These are phyloP conservation scores for Cancer borealis DNA, from an alignment of 2,888 invertebrate species.

Conservation along the genomic window DNA sequence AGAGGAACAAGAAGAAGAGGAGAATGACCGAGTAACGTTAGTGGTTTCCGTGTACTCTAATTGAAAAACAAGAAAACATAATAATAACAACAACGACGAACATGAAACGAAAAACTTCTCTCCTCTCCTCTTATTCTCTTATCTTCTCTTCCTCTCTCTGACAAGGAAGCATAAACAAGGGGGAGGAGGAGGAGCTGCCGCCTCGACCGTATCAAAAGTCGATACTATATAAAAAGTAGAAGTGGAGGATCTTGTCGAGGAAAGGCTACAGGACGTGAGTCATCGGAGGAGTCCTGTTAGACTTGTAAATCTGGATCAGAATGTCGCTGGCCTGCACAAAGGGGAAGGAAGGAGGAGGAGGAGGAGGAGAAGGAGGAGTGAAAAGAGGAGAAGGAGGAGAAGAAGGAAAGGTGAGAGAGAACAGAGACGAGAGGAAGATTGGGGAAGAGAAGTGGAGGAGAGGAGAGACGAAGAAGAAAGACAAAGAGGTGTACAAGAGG, in stretches of 20 bases:
- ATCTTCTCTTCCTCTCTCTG: neutral
- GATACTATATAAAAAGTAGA: neutral
- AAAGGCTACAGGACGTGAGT: neutral
- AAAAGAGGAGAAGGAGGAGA: neutral
- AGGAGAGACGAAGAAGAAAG: neutral
- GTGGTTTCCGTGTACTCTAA: neutral
- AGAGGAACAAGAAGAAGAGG: neutral
- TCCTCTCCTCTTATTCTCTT: neutral
- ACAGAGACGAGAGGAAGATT: neutral
- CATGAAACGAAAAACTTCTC: neutral
- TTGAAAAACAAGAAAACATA: neutral
- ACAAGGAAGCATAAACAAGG: neutral
- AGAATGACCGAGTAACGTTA: conserved; percentile 1
- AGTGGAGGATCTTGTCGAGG: neutral
- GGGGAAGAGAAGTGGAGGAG: neutral
- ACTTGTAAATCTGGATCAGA: conserved; percentile 23
- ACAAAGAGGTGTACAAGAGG: neutral
- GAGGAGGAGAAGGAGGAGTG: neutral
- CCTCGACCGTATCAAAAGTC: neutral
- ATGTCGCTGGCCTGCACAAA: neutral
- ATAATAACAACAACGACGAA: neutral
- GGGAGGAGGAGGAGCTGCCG: neutral
- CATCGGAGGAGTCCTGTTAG: neutral
- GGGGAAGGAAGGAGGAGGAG: neutral
- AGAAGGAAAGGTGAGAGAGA: neutral